These are phyloP conservation scores for Myotis daubentonii DNA, from an alignment of 2,797 vertebrate genomes.

Conservation along the genomic window DNA sequence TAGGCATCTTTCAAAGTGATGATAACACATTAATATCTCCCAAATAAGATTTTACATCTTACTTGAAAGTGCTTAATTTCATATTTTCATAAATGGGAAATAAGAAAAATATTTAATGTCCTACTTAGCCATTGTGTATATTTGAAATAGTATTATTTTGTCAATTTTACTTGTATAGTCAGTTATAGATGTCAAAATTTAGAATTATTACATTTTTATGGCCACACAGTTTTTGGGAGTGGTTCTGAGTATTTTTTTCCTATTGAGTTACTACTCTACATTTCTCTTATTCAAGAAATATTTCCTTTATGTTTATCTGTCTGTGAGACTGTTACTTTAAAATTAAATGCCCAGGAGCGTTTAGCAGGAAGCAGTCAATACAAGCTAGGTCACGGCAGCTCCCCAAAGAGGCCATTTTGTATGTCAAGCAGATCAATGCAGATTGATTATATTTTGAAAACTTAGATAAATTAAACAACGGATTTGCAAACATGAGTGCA, in stretches of 20 bases:
- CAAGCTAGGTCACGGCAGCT: not conserved
- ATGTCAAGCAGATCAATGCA: conserved; percentile 43
- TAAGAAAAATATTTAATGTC: not conserved
- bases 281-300: conserved; percentile 37
- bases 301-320: not conserved
- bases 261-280: not conserved
- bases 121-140: not conserved
- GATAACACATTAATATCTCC: not conserved
- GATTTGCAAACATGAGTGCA: conserved; percentile 33
- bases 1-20: not conserved
- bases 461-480: conserved; percentile 63
- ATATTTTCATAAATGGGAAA: not conserved
- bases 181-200: not conserved
- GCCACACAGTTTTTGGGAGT: not conserved
- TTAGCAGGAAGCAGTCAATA: not conserved
- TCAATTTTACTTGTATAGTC: not conserved
- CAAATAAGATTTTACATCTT: not conserved
- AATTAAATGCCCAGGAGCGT: not conserved
- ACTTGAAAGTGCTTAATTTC: not conserved
- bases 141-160: not conserved
- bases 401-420: not conserved
- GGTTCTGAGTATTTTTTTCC: not conserved
- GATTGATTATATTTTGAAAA: conserved; percentile 71
- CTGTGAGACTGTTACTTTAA: not conserved
- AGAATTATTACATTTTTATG: conserved; percentile 2